Base-by-base conservation (phyloP, 2,113 vertebrate species). In the Hassar affinis region DNA sequence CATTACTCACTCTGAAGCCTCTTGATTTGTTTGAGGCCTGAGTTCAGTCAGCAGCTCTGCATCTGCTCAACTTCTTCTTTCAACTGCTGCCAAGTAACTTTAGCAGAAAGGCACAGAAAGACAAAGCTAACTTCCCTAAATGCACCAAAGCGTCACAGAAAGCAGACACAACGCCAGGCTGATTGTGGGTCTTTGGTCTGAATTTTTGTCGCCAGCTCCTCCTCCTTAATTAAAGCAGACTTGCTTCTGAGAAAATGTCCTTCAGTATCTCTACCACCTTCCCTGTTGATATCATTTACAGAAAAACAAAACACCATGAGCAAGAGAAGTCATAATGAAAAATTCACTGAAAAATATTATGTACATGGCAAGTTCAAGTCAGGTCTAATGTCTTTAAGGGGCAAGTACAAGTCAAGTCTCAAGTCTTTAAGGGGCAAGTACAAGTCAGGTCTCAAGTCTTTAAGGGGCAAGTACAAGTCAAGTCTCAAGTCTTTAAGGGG, bases 11-110 rank as follows among this genome's bases (percentile, higher is more conserved):
- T 81, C 79, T 35, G 64, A 81, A 81, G 49, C 74, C 79, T 76
- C 80, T 86, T 81, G 85, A 79, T 84, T 66, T 66, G 56, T 81
- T 59, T 30, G 17, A 83, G 86, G 75, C 80, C 69, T 7, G 27
- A 49, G 80, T 76, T 62, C 80, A 82, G 64, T 85, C 83, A 56
- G 68, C 33, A 54, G 84, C 81, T 83, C 45, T 49, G 42, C 68
- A 69, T 76, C 81, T 64, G 54, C 68, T 77, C 62, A 7, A 35
- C 81, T 22, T 51, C 33, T 85, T 72, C 77, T 85, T 85, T 87
- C 61, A 85, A 80, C 75, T 74, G 74, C 80, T 85, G 80, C 86
- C 76, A 80, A 66, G 77, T 42, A 85, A 84, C 81, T 87, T 85
- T 83, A 79, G 77, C 75, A 74, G 81, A 87, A 79, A 66, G 82